Base-by-base conservation (phyloP, 2,113 vertebrate species). In the Acrocephalus arundinaceus region DNA sequence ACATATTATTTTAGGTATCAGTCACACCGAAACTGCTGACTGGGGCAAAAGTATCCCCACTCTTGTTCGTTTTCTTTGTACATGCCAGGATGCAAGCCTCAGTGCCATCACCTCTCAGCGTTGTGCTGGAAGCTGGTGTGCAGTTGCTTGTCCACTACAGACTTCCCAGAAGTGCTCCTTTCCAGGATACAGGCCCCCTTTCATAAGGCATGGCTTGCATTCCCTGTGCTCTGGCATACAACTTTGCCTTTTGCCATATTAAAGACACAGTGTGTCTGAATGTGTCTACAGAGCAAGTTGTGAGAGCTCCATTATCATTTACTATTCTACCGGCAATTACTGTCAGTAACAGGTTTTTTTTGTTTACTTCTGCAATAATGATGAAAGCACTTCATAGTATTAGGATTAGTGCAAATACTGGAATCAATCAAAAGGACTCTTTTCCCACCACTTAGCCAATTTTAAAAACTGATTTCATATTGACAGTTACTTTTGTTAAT, bases 161-260 rank as follows among this genome's bases (percentile, higher is more conserved):
- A 12, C 75, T 66, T 52, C 55, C 31, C 4, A 31, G 16, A 85
- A 93, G 72, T 12, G 37, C 63, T 83, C 79, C 92, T 85, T 90
- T 83, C 92, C 72, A 94, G 85, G 88, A 96, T 62, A 95, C 79
- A 96, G 90, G 59, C 85, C 46, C 52, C 51, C 92, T 93, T 95
- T 94, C 92, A 94, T 94, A 83, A 76, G 33, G 88, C 82, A 80
- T 15, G 91, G 85, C 85, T 73, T 62, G 55, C 41, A 62, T 35
- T 94, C 92, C 90, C 85, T 58, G 71, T 30, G 80, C 45, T 43
- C 61, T 91, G 85, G 90, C 74, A 76, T 48, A 57, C 57, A 87
- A 24, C 85, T 87, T 86, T 19, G 95, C 85, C 58, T 91, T 79
- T 54, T 0, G 12, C 78, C 4, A 7, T 35, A 12, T 80, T 91